These are phyloP conservation scores for Anguilla obscura DNA, from an alignment of 2,797 vertebrate species.

Conservation along the genomic window DNA sequence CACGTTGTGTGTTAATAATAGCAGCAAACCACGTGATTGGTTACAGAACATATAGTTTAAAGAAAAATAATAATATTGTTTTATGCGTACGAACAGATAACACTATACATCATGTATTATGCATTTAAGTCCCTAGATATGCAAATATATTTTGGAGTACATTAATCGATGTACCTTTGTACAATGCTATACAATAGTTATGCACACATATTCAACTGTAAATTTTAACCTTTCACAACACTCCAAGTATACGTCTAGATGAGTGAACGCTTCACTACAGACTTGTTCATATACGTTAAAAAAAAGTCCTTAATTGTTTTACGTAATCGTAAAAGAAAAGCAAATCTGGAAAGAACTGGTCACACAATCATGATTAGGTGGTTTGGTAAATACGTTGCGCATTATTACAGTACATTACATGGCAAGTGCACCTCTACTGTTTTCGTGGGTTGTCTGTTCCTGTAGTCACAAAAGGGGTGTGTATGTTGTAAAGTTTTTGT, in stretches of 20 bases:
- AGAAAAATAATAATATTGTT: conserved; percentile 40
- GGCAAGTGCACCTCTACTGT: conserved; percentile 38
- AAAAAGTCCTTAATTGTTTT: conserved; percentile 48
- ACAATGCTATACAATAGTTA: conserved; percentile 70
- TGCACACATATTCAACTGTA: conserved; percentile 67
- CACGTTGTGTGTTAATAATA: conserved; percentile 59
- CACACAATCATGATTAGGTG: conserved; percentile 71
- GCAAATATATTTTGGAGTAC: conserved; percentile 60
- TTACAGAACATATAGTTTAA: conserved; percentile 51
- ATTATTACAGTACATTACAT: conserved; percentile 70
- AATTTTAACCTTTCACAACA: conserved; percentile 72
- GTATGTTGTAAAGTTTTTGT: conserved; percentile 31
- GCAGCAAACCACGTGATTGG: conserved; percentile 55
- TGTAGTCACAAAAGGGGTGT: conserved; percentile 21
- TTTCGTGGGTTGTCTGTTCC: conserved; percentile 34
- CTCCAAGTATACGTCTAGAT: conserved; percentile 60
- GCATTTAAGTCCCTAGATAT: conserved; percentile 59
- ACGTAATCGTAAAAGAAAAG: conserved; percentile 38
- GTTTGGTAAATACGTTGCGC: conserved; percentile 75
- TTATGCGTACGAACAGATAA: conserved; percentile 52
- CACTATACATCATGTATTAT: conserved; percentile 58
- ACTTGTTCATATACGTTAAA: conserved; percentile 60
- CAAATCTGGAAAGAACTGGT: conserved; percentile 64
- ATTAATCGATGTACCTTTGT: conserved; percentile 65
- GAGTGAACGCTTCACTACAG: conserved; percentile 55